These are phyloP conservation scores for Percopsis transmontana DNA, from an alignment of 2,113 vertebrate species.

Conservation along the genomic window DNA sequence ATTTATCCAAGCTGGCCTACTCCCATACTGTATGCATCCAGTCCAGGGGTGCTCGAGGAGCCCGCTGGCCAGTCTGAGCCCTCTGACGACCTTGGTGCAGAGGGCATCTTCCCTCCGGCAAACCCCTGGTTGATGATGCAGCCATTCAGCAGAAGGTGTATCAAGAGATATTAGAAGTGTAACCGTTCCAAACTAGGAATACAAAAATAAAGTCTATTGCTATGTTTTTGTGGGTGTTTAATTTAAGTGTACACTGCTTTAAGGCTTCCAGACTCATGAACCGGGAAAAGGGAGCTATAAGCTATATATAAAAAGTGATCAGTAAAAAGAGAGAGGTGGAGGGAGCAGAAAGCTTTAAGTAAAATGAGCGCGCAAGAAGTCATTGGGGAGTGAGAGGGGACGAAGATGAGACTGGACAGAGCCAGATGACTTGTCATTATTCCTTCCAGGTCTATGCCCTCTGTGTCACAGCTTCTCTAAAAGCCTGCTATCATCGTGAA, in stretches of 20 bases:
- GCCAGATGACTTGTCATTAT: slow-evolving; percentile 2
- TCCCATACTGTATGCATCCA: too few relatives aligned
- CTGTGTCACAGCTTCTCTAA: neutral
- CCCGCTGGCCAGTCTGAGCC: too few relatives aligned
- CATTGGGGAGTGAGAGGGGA: neutral
- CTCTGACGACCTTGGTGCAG: too few relatives aligned
- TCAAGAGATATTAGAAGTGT: too few relatives aligned
- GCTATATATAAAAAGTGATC: neutral
- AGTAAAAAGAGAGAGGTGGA: neutral
- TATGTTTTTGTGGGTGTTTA: too few relatives aligned
- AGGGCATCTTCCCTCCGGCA: too few relatives aligned
- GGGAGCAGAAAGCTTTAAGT: too few relatives aligned
- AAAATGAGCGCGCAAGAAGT: too few relatives aligned
- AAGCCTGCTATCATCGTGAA: slow-evolving; percentile 23
- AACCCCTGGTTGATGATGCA: too few relatives aligned
- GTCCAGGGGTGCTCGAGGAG: too few relatives aligned
- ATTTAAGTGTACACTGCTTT: neutral
- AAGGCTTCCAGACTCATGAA: neutral
- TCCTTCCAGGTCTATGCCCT: slow-evolving; percentile 1
- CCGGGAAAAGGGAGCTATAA: neutral
- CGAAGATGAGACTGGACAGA: neutral
- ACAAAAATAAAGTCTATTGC: slow-evolving; percentile 12
- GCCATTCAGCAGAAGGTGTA: too few relatives aligned
- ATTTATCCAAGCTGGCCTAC: too few relatives aligned
- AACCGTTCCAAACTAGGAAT: neutral